These are phyloP conservation scores for Thereva unica DNA, from an alignment of 2,888 invertebrate species.

Conservation along the genomic window DNA sequence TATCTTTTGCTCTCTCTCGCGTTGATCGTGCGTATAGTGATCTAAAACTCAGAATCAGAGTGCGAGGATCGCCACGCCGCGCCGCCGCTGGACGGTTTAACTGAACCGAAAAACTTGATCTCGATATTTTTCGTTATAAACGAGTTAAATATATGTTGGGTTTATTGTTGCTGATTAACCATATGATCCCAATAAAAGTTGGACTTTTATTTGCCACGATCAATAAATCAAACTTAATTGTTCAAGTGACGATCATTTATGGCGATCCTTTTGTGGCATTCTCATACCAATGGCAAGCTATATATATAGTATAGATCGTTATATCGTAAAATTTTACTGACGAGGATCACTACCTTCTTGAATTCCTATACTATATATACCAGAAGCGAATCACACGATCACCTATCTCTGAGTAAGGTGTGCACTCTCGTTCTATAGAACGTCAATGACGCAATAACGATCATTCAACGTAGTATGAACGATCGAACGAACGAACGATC, in stretches of 20 bases:
- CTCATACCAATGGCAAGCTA: not conserved
- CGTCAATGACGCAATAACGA: too few species aligned
- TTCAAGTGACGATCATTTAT: slow-evolving; percentile 25
- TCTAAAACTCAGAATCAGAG: not conserved
- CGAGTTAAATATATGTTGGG: not conserved
- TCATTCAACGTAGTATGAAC: too few species aligned
- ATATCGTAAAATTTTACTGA: slow-evolving; percentile 30
- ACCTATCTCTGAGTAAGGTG: too few species aligned
- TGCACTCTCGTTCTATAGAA: too few species aligned
- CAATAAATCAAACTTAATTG: slow-evolving; percentile 37
- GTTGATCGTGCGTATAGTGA: too few species aligned
- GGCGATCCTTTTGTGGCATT: slow-evolving; percentile 28
- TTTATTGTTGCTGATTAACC: slow-evolving; percentile 30
- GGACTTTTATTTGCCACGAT: slow-evolving; percentile 20
- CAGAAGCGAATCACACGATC: too few species aligned
- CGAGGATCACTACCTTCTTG: slow-evolving; percentile 4
- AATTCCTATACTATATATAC: too few species aligned
- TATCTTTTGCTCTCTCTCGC: too few species aligned
- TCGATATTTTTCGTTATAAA: slow-evolving; percentile 2
- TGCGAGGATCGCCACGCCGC: not conserved
- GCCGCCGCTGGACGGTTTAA: not conserved
- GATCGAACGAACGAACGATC: too few species aligned
- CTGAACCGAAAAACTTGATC: slow-evolving; percentile 13
- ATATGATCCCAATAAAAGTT: slow-evolving; percentile 11
- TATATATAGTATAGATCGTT: not conserved